A percentile compares a stretch with the other conserved stretches of the same genome.
phyloP scores from a whole-genome alignment of 2,888 invertebrate genomes.

The Hemithea aestivaria region DNA sequence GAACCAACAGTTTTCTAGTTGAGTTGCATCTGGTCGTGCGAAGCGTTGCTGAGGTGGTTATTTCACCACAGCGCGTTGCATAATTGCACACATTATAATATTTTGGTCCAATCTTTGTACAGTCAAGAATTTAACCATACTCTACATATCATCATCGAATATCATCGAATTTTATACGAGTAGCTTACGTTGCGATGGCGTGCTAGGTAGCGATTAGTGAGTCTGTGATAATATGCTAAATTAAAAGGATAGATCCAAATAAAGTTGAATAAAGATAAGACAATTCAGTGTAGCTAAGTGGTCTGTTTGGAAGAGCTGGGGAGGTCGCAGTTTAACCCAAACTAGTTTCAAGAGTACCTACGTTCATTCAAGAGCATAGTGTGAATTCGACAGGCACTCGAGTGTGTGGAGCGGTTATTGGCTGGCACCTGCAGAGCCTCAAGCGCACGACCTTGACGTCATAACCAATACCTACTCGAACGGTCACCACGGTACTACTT shows the following conservation, averaged over 20 bases:
- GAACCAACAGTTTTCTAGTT: constrained; percentile 35
- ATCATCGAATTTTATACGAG: too few relatives aligned
- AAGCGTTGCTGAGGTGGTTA: background rate
- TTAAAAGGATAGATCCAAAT: background rate
- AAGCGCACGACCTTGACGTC: constrained; percentile 56
- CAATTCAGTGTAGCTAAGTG: constrained; percentile 3
- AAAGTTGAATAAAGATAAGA: constrained; percentile 2
- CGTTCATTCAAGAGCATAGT: constrained; percentile 27
- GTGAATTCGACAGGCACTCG: constrained; percentile 34
- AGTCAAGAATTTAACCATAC: too few relatives aligned
- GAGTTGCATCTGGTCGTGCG: constrained; percentile 5
- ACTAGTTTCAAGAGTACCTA: constrained; percentile 21
- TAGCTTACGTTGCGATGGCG: too few relatives aligned
- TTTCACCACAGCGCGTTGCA: too few relatives aligned
- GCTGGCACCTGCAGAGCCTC: constrained; percentile 58
- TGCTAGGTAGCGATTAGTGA: too few relatives aligned
- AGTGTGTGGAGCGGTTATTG: constrained; percentile 37
- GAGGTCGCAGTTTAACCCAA: constrained; percentile 1
- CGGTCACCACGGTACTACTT: constrained; percentile 42
- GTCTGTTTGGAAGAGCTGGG: constrained; percentile 6
- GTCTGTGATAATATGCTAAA: too few relatives aligned
- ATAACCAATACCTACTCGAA: constrained; percentile 47
- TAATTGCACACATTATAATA: too few relatives aligned
- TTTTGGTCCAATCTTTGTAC: too few relatives aligned
- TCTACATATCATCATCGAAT: too few relatives aligned